phyloP scores from a whole-genome alignment of 2,888 invertebrate species.

The Platerodrilus igneus region DNA sequence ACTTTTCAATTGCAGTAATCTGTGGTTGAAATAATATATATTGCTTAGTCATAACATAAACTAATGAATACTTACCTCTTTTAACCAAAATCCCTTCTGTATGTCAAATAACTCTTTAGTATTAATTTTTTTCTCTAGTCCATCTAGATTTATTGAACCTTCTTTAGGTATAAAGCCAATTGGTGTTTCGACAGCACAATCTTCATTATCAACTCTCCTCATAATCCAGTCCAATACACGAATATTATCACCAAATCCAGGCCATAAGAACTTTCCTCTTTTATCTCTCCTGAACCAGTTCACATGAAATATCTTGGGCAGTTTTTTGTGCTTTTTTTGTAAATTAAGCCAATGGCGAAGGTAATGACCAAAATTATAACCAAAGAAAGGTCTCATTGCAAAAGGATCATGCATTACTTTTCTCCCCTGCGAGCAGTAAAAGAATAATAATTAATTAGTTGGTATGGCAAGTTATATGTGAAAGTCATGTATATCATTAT shows the following conservation, averaged over 20 bases:
- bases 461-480: not conserved
- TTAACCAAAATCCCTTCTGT: conserved; percentile 86
- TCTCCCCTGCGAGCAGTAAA: conserved; percentile 63
- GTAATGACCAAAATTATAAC: conserved; percentile 98
- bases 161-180: conserved; percentile 65
- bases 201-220: conserved; percentile 73
- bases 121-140: conserved; percentile 65
- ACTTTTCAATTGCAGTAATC: conserved; percentile 72
- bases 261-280: conserved; percentile 94
- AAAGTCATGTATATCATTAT: too few relatives aligned
- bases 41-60: not conserved
- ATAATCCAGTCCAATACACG: conserved; percentile 96
- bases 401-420: conserved; percentile 97
- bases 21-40: conserved; percentile 30
- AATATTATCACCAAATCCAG: conserved; percentile 95
- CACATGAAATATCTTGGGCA: conserved; percentile 97
- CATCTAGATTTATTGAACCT: conserved; percentile 64
- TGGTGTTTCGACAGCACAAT: conserved; percentile 66
- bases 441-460: too few relatives aligned
- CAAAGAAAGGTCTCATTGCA: conserved; percentile 99
- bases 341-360: conserved; percentile 92
- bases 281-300: conserved; percentile 95
- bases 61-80: conserved; percentile 60
- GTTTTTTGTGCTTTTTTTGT: conserved; percentile 57
- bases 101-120: conserved; percentile 79